A percentile compares a stretch with the other conserved stretches of the same genome.
Conservation (phyloP, 2,888 invertebrate species). For the Reticulitermes lucifugus region DNA sequence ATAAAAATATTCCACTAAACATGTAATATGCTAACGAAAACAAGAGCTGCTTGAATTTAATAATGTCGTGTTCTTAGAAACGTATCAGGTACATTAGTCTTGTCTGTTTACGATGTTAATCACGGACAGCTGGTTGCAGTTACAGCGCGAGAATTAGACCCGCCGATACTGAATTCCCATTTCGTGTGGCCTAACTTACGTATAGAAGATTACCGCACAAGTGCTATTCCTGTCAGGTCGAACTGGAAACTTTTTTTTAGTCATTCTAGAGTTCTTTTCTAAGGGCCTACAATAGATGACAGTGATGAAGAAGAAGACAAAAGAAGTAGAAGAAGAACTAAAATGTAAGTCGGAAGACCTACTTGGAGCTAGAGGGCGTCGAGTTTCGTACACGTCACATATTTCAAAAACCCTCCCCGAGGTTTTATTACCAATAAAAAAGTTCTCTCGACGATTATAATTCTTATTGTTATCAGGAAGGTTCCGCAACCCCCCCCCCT, state of each 20-base stretch:
- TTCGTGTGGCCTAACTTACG: too few relatives aligned
- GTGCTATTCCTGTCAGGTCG: not conserved
- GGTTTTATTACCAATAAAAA: constrained; percentile 49
- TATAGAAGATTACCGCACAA: too few relatives aligned
- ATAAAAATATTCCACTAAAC: too few relatives aligned
- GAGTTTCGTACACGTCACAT: constrained; percentile 43
- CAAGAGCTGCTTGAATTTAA: too few relatives aligned
- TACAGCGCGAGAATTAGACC: too few relatives aligned
- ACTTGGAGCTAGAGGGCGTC: not conserved
- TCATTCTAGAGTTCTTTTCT: not conserved
- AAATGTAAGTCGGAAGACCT: not conserved
- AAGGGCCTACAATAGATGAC: not conserved
- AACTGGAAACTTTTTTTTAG: constrained; percentile 5
- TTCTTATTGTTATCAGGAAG: constrained; percentile 45
- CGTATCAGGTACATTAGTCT: too few relatives aligned
- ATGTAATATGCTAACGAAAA: too few relatives aligned
- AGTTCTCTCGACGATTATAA: constrained; percentile 46
- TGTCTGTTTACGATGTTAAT: too few relatives aligned
- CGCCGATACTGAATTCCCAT: too few relatives aligned
- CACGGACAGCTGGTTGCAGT: too few relatives aligned
- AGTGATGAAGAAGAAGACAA: constrained; percentile 28
- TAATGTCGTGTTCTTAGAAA: too few relatives aligned
- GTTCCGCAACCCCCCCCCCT: constrained; percentile 10
- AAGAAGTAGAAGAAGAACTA: constrained; percentile 23
- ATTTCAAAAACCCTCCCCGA: constrained; percentile 46